phyloP scores from a whole-genome alignment of 2,797 vertebrate genomes.

The Hafferia zeledoni region DNA sequence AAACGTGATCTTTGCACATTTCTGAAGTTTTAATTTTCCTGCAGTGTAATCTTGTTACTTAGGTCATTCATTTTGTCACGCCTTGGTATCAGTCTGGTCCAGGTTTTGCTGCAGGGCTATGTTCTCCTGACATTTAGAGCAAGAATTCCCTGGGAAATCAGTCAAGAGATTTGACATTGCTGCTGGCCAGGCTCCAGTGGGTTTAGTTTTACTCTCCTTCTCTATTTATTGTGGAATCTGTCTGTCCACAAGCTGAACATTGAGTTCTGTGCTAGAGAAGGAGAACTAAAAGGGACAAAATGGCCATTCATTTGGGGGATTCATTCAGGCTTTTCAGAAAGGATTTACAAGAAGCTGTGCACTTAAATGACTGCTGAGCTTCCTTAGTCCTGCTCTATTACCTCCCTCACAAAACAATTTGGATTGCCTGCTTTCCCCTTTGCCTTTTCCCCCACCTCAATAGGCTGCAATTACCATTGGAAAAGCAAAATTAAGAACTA shows the following conservation, averaged over 20 bases:
- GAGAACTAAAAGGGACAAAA: conserved; percentile 56
- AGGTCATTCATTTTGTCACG: conserved; percentile 65
- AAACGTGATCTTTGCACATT: conserved; percentile 54
- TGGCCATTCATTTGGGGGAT: conserved; percentile 68
- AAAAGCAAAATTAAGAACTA: conserved; percentile 22
- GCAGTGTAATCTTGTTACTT: conserved; percentile 40
- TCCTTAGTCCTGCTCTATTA: conserved; percentile 59
- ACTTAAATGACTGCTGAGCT: conserved; percentile 61
- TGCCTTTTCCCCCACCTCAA: neutral
- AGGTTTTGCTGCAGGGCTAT: conserved; percentile 66
- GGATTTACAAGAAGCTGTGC: conserved; percentile 63
- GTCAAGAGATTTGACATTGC: conserved; percentile 79
- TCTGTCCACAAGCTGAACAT: conserved; percentile 39
- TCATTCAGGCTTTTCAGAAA: conserved; percentile 69
- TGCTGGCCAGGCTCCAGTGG: conserved; percentile 72
- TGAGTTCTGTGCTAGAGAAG: conserved; percentile 53
- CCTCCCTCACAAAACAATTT: conserved; percentile 39
- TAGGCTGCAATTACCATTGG: neutral
- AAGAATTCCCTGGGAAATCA: conserved; percentile 82
- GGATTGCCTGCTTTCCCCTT: conserved; percentile 28
- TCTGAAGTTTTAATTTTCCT: conserved; percentile 59
- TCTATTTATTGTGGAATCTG: conserved; percentile 50
- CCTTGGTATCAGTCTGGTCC: conserved; percentile 52
- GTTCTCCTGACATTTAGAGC: conserved; percentile 80
- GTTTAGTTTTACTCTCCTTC: conserved; percentile 75